Evolutionary conservation across 2,888 invertebrate genomes (phyloP).

Genomic region (Folsomia candida): DNA sequence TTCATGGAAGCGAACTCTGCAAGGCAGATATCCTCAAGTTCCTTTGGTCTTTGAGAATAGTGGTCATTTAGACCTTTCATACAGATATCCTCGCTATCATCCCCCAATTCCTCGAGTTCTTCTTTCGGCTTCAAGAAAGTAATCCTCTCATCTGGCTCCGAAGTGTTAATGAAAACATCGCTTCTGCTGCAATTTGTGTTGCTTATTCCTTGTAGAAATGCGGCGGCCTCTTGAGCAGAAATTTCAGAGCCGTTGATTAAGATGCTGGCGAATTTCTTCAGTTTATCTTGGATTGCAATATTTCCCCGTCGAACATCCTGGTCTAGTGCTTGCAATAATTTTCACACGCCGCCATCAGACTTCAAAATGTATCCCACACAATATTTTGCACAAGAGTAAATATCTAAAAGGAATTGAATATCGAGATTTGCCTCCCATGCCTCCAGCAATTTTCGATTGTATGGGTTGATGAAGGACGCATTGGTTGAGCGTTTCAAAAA

Average conservation of each 20-base stretch:
- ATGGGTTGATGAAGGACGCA: slow-evolving; percentile 49
- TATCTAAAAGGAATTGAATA: slow-evolving; percentile 53
- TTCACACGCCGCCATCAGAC: slow-evolving; percentile 42
- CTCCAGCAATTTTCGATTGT: slow-evolving; percentile 47
- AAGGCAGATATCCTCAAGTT: slow-evolving; percentile 51
- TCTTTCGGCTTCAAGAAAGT: slow-evolving; percentile 17
- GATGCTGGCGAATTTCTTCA: slow-evolving; percentile 39
- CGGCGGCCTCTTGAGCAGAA: slow-evolving; percentile 51
- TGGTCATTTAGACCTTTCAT: slow-evolving; percentile 46
- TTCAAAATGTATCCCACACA: slow-evolving; percentile 50
- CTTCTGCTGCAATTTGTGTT: slow-evolving; percentile 22
- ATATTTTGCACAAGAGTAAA: slow-evolving; percentile 52
- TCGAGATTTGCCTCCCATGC: slow-evolving; percentile 53
- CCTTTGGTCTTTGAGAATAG: slow-evolving; percentile 50
- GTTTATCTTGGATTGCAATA: slow-evolving; percentile 41
- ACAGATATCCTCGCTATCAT: slow-evolving; percentile 27
- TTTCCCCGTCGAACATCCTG: slow-evolving; percentile 50
- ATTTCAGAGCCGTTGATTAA: slow-evolving; percentile 46
- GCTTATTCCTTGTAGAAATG: slow-evolving; percentile 38
- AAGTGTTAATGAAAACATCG: slow-evolving; percentile 47
- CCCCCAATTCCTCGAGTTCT: slow-evolving; percentile 25
- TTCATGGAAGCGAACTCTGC: slow-evolving; percentile 50
- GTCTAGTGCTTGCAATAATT: slow-evolving; percentile 43
- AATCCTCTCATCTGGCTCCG: slow-evolving; percentile 20
- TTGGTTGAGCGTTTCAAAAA: slow-evolving; percentile 46